phyloP scores from a whole-genome alignment of 1,140 invertebrate genomes.

The Atta cephalotes region DNA sequence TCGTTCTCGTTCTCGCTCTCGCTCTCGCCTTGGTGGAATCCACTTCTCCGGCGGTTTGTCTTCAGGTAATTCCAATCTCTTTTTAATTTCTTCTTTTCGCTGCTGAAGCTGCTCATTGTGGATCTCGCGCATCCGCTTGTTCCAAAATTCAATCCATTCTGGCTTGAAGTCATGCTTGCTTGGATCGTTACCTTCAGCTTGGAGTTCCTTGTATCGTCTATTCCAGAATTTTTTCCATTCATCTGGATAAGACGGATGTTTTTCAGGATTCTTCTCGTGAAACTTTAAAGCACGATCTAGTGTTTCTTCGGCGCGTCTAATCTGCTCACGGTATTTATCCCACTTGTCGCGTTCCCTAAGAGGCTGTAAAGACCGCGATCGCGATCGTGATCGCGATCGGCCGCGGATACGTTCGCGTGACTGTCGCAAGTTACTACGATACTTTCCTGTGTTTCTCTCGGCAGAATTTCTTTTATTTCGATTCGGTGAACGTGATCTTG shows the following conservation, averaged over 20 bases:
- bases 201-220: constrained; percentile 92
- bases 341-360: constrained; percentile 86
- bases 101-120: constrained; percentile 89
- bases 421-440: constrained; percentile 72
- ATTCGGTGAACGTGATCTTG: constrained; percentile 77
- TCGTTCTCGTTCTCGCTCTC: constrained; percentile 9
- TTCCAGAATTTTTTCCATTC: constrained; percentile 96
- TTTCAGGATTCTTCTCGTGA: constrained; percentile 94
- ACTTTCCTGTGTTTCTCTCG: constrained; percentile 69
- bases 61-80: constrained; percentile 85
- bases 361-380: constrained; percentile 77
- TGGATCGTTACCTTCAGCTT: constrained; percentile 91
- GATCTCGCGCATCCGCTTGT: constrained; percentile 91
- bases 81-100: constrained; percentile 87
- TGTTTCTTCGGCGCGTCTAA: constrained; percentile 86
- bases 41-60: constrained; percentile 81
- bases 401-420: constrained; percentile 78
- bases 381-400: constrained; percentile 72
- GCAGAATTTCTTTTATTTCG: constrained; percentile 64
- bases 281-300: constrained; percentile 87
- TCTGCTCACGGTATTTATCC: constrained; percentile 87
- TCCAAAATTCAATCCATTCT: constrained; percentile 95
- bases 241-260: constrained; percentile 93
- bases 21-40: constrained; percentile 22
- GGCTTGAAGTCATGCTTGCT: constrained; percentile 93